These are phyloP conservation scores for Leptinotarsa defecta DNA, from an alignment of 1,140 invertebrate species.

Conservation along the genomic window DNA sequence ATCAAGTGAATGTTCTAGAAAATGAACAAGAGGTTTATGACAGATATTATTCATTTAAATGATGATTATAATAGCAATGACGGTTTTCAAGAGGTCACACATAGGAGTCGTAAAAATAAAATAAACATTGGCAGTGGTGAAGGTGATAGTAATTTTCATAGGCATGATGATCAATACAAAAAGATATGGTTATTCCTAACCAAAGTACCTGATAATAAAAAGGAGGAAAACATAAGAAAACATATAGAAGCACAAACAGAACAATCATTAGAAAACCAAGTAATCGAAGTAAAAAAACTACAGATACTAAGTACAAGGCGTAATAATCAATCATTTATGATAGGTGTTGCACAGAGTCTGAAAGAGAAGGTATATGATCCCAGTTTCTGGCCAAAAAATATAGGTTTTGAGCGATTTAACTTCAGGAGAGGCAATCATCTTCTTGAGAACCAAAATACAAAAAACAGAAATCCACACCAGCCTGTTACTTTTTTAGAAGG, in stretches of 20 bases:
- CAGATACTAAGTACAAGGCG: not conserved
- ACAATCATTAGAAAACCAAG: not conserved
- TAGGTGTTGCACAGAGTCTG: too few species aligned
- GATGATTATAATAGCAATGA: not conserved
- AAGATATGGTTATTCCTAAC: too few species aligned
- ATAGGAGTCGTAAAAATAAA: not conserved
- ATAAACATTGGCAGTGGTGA: not conserved
- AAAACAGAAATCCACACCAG: too few species aligned
- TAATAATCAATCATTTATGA: too few species aligned
- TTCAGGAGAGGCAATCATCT: too few species aligned
- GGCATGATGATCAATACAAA: not conserved
- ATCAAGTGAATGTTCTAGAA: not conserved
- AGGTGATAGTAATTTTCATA: not conserved
- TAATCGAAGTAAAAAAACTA: not conserved
- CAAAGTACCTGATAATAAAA: not conserved
- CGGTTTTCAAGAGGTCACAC: not conserved
- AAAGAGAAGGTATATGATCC: too few species aligned
- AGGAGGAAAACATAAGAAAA: not conserved
- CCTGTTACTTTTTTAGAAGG: too few species aligned
- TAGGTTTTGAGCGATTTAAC: too few species aligned
- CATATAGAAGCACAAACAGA: not conserved
- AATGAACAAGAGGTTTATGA: not conserved
- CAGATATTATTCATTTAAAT: not conserved
- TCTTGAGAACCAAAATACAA: too few species aligned
- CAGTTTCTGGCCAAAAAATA: too few species aligned